Base-by-base conservation (phyloP, 92 coral and sea anemone genomes). In the Zoanthus sansibaricus region DNA sequence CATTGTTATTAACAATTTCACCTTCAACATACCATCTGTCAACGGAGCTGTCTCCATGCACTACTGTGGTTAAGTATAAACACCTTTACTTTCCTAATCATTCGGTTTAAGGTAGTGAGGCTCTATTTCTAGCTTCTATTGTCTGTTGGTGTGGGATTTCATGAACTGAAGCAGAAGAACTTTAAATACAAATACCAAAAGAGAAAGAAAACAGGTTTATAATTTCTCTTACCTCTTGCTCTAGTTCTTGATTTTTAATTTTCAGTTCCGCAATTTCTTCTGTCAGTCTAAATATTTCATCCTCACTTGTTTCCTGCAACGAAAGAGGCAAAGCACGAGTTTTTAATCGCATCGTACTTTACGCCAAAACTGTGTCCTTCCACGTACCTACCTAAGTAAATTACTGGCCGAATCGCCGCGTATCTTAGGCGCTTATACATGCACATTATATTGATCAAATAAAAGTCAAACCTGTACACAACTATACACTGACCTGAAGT, bases 301-400 rank as follows among this genome's bases (percentile, higher is more conserved):
- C 96, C 86, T 96, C 99, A 46, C 89, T 92, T 13, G 96, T 83
- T 76, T 94, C 99, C 99, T 95, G 84, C 18, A 83, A 77, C 33
- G 51, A 49, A 76, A 51, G 5, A 6, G 1, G 61, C 62, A 9
- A 17, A 62, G 5, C 45, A 49, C 45, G 20, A 17, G 76, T 74
- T 46, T 72, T 18, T 3, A 62, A 62, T 17, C 25, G 2, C 4
- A 8, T 47, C 16, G 62, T 9, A 45, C n/a, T 71, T 67, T 1
- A 67, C 47, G 77, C 31, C 58, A 44, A 7, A 79, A 37, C 45
- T 2, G 6, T 15, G n/a, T 6, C 1, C 0, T 16, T 7, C 3
- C 3, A 7, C 20, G 8, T 56, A 56, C 8, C 3, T 8, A 11
- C 17, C 11, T 13, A 58, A 17, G 66, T 13, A 17, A 13, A 58